Percentiles rank a stretch among this genome's conserved stretches.
Evolutionary conservation across 2,113 vertebrate genomes (phyloP).

Genomic region (Amblyornis subalaris): DNA sequence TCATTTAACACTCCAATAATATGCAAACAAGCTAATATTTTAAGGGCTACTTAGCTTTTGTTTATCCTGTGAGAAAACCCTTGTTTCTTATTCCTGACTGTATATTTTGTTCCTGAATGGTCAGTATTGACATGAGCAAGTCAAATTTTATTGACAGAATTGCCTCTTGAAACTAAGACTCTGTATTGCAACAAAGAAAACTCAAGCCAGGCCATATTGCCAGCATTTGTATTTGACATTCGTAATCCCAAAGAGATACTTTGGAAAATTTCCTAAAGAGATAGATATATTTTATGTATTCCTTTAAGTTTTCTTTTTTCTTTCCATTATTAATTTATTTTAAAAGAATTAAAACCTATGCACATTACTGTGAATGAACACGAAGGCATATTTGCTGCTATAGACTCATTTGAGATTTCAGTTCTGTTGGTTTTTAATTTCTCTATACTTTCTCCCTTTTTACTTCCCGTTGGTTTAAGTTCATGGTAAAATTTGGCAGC

Average conservation of each 20-base stretch:
- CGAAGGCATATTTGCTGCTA: conserved; percentile 72
- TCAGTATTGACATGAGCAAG: background rate
- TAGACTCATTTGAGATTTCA: conserved; percentile 28
- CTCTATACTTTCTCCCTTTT: conserved; percentile 8
- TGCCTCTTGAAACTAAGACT: background rate
- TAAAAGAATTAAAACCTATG: background rate
- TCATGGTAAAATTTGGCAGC: conserved; percentile 32
- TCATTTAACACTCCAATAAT: background rate
- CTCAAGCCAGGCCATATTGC: background rate
- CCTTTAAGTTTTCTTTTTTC: background rate
- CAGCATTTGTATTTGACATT: background rate
- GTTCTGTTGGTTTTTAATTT: conserved; percentile 53
- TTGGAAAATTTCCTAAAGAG: background rate
- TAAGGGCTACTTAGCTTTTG: background rate
- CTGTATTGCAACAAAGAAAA: background rate
- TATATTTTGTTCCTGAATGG: background rate
- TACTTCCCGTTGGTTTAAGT: conserved; percentile 67
- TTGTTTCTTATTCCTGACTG: background rate
- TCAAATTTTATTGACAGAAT: background rate
- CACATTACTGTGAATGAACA: conserved; percentile 84
- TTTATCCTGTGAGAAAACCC: background rate
- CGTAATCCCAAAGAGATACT: background rate
- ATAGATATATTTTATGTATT: background rate
- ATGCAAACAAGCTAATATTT: background rate
- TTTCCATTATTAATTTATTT: conserved; percentile 27